These are phyloP conservation scores for Diorhabda carinulata DNA, from an alignment of 1,140 invertebrate species.

Conservation along the genomic window DNA sequence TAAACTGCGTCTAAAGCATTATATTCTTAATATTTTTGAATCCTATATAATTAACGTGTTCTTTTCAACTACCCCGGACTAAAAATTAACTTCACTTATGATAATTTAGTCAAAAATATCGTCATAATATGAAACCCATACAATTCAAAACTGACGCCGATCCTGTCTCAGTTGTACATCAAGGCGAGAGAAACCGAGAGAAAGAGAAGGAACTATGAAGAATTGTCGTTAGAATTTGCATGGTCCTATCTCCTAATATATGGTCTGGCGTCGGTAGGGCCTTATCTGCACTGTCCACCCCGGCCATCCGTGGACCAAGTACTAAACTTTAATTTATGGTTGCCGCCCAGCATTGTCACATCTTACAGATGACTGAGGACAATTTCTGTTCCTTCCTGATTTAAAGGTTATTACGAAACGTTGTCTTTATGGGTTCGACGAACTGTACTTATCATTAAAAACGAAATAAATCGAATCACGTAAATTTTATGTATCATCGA, in stretches of 20 bases:
- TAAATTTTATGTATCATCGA: no score
- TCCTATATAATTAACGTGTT: no score
- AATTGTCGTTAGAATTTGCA: conserved; percentile 32
- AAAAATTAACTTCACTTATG: no score
- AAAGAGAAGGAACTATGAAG: conserved; percentile 12
- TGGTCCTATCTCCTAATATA: conserved; percentile 36
- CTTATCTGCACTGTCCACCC: conserved; percentile 45
- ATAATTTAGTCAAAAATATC: no score
- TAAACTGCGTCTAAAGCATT: no score
- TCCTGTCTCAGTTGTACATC: background rate
- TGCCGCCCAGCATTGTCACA: conserved; percentile 43
- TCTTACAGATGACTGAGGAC: conserved; percentile 42
- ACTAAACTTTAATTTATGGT: conserved; percentile 47
- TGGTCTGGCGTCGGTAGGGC: conserved; percentile 24
- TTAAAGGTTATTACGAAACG: background rate
- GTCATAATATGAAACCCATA: no score
- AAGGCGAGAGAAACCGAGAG: background rate
- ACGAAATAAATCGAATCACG: no score
- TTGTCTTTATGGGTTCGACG: no score
- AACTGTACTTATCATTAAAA: no score
- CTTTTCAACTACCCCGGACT: no score
- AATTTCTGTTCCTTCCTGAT: conserved; percentile 14
- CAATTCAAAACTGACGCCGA: background rate
- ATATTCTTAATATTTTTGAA: no score
- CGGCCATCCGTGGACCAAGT: conserved; percentile 31